Conservation (phyloP, 2,888 invertebrate species). For the Clostera curtula region DNA sequence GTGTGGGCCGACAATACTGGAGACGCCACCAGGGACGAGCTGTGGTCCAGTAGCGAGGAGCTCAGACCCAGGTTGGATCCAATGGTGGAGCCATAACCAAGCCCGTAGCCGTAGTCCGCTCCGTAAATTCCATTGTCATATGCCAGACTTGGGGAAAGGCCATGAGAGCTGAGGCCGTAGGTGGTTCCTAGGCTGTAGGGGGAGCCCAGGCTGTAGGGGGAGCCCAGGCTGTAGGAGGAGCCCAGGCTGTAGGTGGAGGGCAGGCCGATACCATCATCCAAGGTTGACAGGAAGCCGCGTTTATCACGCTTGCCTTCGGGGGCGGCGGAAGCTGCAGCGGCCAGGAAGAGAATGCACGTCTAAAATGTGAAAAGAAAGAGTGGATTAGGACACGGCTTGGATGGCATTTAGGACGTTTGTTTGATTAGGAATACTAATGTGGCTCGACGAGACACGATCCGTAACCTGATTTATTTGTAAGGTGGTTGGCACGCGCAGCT, state of each 20-base stretch:
- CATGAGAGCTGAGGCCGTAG: conserved; percentile 11
- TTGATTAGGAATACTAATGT: too few species aligned
- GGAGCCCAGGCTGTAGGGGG: conserved; percentile 12
- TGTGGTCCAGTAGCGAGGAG: conserved; percentile 16
- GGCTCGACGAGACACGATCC: too few species aligned
- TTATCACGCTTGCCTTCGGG: conserved; percentile 32
- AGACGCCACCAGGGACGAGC: background rate
- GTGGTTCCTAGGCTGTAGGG: conserved; percentile 11
- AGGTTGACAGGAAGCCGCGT: conserved; percentile 25
- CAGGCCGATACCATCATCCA: conserved; percentile 17
- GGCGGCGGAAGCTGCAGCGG: conserved; percentile 25
- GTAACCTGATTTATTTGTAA: too few species aligned
- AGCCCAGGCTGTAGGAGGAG: conserved; percentile 9
- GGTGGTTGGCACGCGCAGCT: too few species aligned
- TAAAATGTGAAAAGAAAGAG: conserved; percentile 10
- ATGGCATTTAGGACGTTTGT: too few species aligned
- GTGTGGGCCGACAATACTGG: background rate
- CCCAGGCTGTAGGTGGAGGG: conserved; percentile 10
- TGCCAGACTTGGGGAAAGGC: too few species aligned
- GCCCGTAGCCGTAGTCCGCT: conserved; percentile 6
- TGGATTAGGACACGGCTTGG: background rate
- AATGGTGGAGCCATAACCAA: conserved; percentile 4
- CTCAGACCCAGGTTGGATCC: conserved; percentile 6
- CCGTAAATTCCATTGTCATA: too few species aligned
- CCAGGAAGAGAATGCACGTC: conserved; percentile 30